Conservation (phyloP, 2,797 vertebrate genomes). For the Darevskia nairensis region DNA sequence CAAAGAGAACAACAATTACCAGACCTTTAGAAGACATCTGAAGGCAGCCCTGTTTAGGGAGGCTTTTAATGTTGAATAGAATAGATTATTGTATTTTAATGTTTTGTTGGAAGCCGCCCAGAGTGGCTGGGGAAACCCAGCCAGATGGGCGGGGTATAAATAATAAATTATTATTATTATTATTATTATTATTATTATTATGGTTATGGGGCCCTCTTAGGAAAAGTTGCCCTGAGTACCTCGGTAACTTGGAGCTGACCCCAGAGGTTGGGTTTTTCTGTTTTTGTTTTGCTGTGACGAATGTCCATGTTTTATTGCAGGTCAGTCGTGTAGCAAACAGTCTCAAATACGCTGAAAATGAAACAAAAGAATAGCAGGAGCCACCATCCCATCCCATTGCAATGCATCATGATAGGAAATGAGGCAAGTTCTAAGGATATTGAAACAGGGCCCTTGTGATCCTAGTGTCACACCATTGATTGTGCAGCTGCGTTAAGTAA, state of each 20-base stretch:
- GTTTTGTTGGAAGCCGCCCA: too few species aligned
- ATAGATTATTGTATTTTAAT: too few species aligned
- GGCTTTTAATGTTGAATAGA: too few species aligned
- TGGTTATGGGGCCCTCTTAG: too few species aligned
- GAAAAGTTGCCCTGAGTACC: neutral
- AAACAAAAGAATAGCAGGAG: constrained; percentile 18
- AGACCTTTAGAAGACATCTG: too few species aligned
- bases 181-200: too few species aligned
- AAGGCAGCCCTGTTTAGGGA: too few species aligned
- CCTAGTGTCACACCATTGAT: constrained; percentile 16
- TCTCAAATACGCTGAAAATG: constrained; percentile 44
- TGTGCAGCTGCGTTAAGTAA: constrained; percentile 37
- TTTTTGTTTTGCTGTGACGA: neutral
- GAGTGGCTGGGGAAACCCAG: too few species aligned
- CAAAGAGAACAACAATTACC: too few species aligned
- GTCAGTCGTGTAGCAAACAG: neutral
- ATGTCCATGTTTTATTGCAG: neutral
- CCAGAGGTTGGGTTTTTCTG: neutral
- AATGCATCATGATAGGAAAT: constrained; percentile 20
- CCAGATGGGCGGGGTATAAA: too few species aligned
- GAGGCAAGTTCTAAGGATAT: constrained; percentile 15
- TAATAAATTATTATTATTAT: too few species aligned
- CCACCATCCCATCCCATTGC: neutral
- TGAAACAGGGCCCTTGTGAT: neutral
- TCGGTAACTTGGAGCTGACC: neutral